phyloP scores from a whole-genome alignment of 1,140 invertebrate species.

The Limonius californicus region DNA sequence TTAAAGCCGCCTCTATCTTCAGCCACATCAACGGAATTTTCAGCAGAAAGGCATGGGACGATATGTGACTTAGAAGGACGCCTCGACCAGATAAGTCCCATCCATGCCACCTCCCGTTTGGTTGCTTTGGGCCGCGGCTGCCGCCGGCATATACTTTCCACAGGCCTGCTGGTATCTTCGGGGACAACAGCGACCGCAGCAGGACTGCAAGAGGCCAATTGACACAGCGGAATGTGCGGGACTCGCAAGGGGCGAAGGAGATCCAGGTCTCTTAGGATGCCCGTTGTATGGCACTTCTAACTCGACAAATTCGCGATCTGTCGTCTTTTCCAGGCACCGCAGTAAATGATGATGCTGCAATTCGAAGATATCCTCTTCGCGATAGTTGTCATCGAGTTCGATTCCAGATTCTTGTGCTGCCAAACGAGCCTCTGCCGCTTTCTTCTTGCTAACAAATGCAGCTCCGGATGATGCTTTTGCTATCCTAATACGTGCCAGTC shows the following conservation, averaged over 20 bases:
- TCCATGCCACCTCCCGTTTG: slow-evolving; percentile 75
- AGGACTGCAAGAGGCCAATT: slow-evolving; percentile 72
- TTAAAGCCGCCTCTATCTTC: neutral
- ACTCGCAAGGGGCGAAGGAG: slow-evolving; percentile 79
- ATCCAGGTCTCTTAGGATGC: slow-evolving; percentile 82
- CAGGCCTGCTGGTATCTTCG: slow-evolving; percentile 84
- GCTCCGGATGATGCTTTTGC: slow-evolving; percentile 99
- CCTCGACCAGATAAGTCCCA: slow-evolving; percentile 77
- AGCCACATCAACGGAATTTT: neutral
- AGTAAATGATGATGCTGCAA: slow-evolving; percentile 98
- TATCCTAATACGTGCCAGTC: slow-evolving; percentile 93
- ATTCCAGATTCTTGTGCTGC: slow-evolving; percentile 88
- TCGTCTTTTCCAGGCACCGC: slow-evolving; percentile 96
- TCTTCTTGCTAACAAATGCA: slow-evolving; percentile 98
- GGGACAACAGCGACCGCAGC: slow-evolving; percentile 82
- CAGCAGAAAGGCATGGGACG: too few species aligned
- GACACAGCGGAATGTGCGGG: slow-evolving; percentile 80
- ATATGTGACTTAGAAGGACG: slow-evolving; percentile 61
- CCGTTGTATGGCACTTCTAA: slow-evolving; percentile 93
- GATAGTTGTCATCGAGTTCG: slow-evolving; percentile 80
- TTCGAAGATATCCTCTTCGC: slow-evolving; percentile 97
- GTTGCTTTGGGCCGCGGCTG: slow-evolving; percentile 68
- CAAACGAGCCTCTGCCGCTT: slow-evolving; percentile 92
- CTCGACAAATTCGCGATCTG: slow-evolving; percentile 95
- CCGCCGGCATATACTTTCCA: slow-evolving; percentile 78